These are phyloP conservation scores for Antheraea yamamai DNA, from an alignment of 2,888 invertebrate species.

Conservation along the genomic window DNA sequence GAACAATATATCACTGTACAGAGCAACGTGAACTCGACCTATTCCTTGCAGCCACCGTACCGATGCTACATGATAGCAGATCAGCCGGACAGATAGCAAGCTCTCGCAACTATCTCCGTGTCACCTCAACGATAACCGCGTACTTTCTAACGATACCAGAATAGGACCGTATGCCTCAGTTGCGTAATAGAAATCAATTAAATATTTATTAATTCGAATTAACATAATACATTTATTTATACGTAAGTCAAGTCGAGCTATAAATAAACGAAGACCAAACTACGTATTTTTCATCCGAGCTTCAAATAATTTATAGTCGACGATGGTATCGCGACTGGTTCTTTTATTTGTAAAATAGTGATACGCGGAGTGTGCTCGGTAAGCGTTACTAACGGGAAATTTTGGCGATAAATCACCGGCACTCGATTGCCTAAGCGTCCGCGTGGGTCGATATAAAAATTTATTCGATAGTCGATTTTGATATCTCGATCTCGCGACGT, in stretches of 20 bases:
- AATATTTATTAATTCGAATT: conserved; percentile 58
- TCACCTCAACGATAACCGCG: conserved; percentile 48
- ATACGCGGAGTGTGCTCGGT: conserved; percentile 80
- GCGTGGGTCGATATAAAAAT: conserved; percentile 77
- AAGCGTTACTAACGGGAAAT: conserved; percentile 82
- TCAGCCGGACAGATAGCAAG: conserved; percentile 63
- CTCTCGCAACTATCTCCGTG: conserved; percentile 56
- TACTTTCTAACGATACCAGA: conserved; percentile 25
- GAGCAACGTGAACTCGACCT: conserved; percentile 79
- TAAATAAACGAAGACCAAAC: conserved; percentile 77
- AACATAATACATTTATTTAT: conserved; percentile 71
- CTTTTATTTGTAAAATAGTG: conserved; percentile 82
- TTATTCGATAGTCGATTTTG: conserved; percentile 73
- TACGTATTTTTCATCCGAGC: conserved; percentile 79
- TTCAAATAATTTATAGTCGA: conserved; percentile 79
- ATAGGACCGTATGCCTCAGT: conserved; percentile 25
- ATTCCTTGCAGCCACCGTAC: conserved; percentile 79
- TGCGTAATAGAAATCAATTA: conserved; percentile 49
- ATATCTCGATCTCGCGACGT: conserved; percentile 75
- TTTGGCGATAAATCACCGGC: conserved; percentile 79
- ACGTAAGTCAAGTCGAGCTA: conserved; percentile 68
- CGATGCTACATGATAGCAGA: conserved; percentile 75
- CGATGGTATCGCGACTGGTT: conserved; percentile 81
- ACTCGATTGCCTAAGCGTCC: conserved; percentile 81
- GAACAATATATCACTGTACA: conserved; percentile 79